These are phyloP conservation scores for Troides oblongomaculatus DNA, from an alignment of 2,888 invertebrate species.

Conservation along the genomic window DNA sequence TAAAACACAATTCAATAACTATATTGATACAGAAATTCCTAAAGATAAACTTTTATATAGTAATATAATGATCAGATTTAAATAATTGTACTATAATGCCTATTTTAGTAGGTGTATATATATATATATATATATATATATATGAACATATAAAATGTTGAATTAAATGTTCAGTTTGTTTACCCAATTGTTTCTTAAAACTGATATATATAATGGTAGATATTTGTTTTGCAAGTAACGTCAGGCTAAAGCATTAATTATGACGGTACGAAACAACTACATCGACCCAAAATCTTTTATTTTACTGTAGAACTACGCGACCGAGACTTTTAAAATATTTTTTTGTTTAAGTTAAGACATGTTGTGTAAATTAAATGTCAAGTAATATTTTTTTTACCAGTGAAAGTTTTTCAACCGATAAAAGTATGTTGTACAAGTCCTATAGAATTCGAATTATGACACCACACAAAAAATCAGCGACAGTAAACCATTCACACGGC, in stretches of 20 bases:
- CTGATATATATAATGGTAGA: not conserved
- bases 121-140: not conserved
- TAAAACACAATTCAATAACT: not conserved
- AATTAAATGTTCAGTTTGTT: not conserved
- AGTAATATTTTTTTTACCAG: slow-evolving; percentile 1
- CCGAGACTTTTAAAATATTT: not conserved
- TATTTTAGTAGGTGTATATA: not conserved
- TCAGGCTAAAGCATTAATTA: not conserved
- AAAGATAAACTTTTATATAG: not conserved
- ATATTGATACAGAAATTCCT: not conserved
- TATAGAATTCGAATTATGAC: slow-evolving; percentile 63
- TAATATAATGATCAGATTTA: not conserved
- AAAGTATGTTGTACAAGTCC: slow-evolving; percentile 24
- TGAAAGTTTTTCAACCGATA: slow-evolving; percentile 22
- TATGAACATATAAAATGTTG: not conserved
- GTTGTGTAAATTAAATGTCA: not conserved
- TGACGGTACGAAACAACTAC: not conserved
- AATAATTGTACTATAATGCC: not conserved
- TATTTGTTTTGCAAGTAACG: not conserved
- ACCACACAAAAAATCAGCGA: slow-evolving; percentile 62
- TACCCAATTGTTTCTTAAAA: not conserved
- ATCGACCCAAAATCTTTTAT: not conserved
- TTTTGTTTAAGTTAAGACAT: not conserved
- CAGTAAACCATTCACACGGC: slow-evolving; percentile 67
- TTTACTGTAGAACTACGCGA: slow-evolving; percentile 3